Percentiles rank a stretch among this genome's conserved stretches.
phyloP scores from a whole-genome alignment of 2,113 vertebrate genomes.

The Morone chrysops region DNA sequence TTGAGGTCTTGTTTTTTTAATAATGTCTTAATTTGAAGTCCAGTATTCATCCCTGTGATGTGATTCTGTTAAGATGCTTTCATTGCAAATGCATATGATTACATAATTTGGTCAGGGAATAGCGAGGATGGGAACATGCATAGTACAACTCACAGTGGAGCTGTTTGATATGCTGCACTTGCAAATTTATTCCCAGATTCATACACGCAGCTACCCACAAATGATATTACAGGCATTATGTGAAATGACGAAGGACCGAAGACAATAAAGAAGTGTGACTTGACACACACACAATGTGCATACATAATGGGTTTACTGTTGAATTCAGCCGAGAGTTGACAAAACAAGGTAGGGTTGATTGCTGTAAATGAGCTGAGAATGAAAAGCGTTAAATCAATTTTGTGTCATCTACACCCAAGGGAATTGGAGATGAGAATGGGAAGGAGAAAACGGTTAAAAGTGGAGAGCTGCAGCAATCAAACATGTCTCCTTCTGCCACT shows the following conservation, averaged over 20 bases:
- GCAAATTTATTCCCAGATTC: constrained; percentile 28
- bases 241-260: constrained; percentile 45
- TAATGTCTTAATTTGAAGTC: constrained; percentile 37
- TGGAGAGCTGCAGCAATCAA: not conserved
- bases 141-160: constrained; percentile 22
- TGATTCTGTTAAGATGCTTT: constrained; percentile 13
- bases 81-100: constrained; percentile 30
- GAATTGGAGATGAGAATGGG: constrained; percentile 18
- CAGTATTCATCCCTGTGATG: constrained; percentile 5
- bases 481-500: not conserved
- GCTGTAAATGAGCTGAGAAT: constrained; percentile 59
- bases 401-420: constrained; percentile 7
- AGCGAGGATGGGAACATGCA: not conserved
- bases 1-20: not conserved
- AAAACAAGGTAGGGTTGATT: constrained; percentile 40
- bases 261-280: constrained; percentile 35
- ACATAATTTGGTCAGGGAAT: constrained; percentile 25
- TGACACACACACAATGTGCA: constrained; percentile 43
- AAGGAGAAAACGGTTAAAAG: constrained; percentile 15
- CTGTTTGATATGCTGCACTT: constrained; percentile 33
- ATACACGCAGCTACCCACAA: not conserved
- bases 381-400: constrained; percentile 56
- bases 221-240: constrained; percentile 14
- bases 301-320: constrained; percentile 46
- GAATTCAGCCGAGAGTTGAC: constrained; percentile 53